These are phyloP conservation scores for Serranus cabrilla DNA, from an alignment of 2,797 vertebrate genomes.

Conservation along the genomic window DNA sequence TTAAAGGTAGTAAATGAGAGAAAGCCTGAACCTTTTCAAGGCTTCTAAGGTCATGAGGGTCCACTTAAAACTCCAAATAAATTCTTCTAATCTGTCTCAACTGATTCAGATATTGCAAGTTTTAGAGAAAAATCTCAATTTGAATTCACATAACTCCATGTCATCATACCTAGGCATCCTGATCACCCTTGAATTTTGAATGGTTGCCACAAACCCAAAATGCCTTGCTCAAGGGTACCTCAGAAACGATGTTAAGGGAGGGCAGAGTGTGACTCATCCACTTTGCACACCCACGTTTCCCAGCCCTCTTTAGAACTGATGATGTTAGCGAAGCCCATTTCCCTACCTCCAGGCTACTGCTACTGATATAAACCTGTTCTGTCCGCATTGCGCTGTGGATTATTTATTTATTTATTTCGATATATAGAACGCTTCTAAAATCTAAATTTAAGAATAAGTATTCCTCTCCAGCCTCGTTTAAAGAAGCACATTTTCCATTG, in stretches of 20 bases:
- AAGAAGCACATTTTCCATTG: slow-evolving; percentile 7
- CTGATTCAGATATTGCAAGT: neutral
- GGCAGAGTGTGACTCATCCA: slow-evolving; percentile 61
- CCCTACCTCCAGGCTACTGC: slow-evolving; percentile 39
- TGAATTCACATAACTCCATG: neutral
- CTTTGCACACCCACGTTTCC: slow-evolving; percentile 41
- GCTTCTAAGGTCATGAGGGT: neutral
- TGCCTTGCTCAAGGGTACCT: slow-evolving; percentile 47
- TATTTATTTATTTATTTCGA: slow-evolving; percentile 43
- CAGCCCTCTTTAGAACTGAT: slow-evolving; percentile 38
- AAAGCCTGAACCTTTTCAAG: neutral
- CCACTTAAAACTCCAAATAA: neutral
- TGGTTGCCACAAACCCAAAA: slow-evolving; percentile 2
- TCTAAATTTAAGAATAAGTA: slow-evolving; percentile 14
- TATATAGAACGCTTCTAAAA: slow-evolving; percentile 37
- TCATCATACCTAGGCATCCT: neutral
- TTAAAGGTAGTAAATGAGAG: neutral
- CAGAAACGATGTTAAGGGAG: slow-evolving; percentile 24
- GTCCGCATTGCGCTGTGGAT: slow-evolving; percentile 32
- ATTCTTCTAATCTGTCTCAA: neutral
- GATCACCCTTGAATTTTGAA: slow-evolving; percentile 9
- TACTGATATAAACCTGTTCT: slow-evolving; percentile 40
- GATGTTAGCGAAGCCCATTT: slow-evolving; percentile 48
- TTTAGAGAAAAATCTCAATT: neutral
- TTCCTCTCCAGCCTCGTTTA: neutral